Conservation (phyloP, 64 coral and sea anemone species). For the Catalaphyllia jardinei region DNA sequence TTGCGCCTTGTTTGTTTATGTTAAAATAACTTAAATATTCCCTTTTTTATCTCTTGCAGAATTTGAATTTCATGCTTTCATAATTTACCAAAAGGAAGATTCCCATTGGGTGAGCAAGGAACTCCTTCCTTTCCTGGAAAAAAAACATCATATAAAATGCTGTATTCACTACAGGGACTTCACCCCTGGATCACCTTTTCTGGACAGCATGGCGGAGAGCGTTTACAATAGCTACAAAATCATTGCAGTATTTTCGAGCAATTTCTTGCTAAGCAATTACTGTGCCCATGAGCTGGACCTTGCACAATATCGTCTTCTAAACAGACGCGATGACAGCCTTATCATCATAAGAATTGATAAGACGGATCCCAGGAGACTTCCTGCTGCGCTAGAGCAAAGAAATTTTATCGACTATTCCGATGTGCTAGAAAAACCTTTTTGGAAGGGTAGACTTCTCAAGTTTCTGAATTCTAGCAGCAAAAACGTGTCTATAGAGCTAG, state of each 20-base stretch:
- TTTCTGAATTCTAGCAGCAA: background rate
- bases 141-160: conserved; percentile 3
- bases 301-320: conserved; percentile 30
- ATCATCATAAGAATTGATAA: conserved; percentile 48
- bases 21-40: background rate
- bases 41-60: background rate
- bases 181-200: conserved; percentile 21
- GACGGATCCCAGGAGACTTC: background rate
- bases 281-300: conserved; percentile 49
- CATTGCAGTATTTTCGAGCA: conserved; percentile 47
- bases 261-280: conserved; percentile 48
- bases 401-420: conserved; percentile 28
- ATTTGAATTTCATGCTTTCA: conserved; percentile 37
- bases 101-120: background rate
- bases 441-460: conserved; percentile 8
- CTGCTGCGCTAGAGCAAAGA: conserved; percentile 26
- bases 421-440: conserved; percentile 12
- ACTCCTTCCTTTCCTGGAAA: conserved; percentile 44
- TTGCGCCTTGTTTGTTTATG: too few relatives aligned
- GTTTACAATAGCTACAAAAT: conserved; percentile 53
- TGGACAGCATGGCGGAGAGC: conserved; percentile 55
- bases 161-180: conserved; percentile 68
- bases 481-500: background rate
- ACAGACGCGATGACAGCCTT: conserved; percentile 17
- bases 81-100: conserved; percentile 36